Percentiles rank a stretch among this genome's conserved stretches.
Evolutionary conservation across 2,888 invertebrate genomes (phyloP).

Genomic region (Drosophila emarginata): DNA sequence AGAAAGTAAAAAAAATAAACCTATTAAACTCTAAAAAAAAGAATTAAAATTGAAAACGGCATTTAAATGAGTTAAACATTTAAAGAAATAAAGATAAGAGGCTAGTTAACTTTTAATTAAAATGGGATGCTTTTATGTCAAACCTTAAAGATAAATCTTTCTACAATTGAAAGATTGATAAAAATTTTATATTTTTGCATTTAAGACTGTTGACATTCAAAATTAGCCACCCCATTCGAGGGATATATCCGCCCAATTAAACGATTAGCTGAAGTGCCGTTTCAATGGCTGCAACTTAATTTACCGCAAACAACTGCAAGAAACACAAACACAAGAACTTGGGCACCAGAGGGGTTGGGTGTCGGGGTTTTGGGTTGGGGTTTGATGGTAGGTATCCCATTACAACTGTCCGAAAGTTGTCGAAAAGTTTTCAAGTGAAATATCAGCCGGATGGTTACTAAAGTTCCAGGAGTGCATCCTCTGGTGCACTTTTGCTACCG

Average conservation of each 20-base stretch:
- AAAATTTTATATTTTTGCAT: not conserved
- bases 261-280: slow-evolving; percentile 71
- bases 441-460: slow-evolving; percentile 45
- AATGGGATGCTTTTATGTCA: not conserved
- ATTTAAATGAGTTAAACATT: not conserved
- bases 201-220: not conserved
- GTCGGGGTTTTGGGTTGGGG: not conserved
- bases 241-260: slow-evolving; percentile 53
- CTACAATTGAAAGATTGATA: not conserved
- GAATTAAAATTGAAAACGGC: not conserved
- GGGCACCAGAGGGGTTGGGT: not conserved
- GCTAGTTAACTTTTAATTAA: not conserved
- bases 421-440: slow-evolving; percentile 72
- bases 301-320: slow-evolving; percentile 62
- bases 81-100: not conserved
- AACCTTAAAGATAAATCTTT: not conserved
- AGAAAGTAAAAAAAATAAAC: not conserved
- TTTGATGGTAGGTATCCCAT: slow-evolving; percentile 41
- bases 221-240: not conserved
- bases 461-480: not conserved
- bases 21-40: not conserved
- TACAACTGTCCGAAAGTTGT: slow-evolving; percentile 72
- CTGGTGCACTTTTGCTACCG: slow-evolving; percentile 56
- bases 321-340: slow-evolving; percentile 39
- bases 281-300: slow-evolving; percentile 71